These are phyloP conservation scores for Lepus oiostolus DNA, from an alignment of 2,797 vertebrate genomes.

Conservation along the genomic window DNA sequence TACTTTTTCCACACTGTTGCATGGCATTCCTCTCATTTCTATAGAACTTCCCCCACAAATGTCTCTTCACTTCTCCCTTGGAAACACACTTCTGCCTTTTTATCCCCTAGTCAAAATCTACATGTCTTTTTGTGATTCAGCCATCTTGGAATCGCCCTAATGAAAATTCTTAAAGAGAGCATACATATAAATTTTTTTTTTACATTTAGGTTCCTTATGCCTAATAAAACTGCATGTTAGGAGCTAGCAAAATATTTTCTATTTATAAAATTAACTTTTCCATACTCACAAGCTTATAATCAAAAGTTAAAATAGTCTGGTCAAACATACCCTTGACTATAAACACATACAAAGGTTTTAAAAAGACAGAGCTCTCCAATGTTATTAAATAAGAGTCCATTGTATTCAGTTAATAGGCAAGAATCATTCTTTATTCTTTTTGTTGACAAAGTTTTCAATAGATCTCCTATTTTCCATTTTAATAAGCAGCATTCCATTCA, in stretches of 20 bases:
- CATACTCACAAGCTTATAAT: neutral
- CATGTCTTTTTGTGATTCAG: no score
- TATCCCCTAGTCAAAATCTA: no score
- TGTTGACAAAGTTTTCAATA: conserved; percentile 69
- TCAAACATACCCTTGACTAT: neutral
- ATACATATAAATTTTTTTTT: neutral
- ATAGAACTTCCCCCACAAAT: no score
- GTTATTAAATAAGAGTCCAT: conserved; percentile 62
- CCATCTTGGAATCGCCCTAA: no score
- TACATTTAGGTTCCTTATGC: neutral
- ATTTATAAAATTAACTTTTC: conserved; percentile 43
- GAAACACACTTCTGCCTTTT: no score
- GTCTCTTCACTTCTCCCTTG: no score
- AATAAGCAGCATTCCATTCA: conserved; percentile 75
- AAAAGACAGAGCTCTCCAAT: conserved; percentile 28
- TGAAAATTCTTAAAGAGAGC: neutral
- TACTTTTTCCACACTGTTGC: no score
- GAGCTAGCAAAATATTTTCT: neutral
- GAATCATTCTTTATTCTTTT: conserved; percentile 73
- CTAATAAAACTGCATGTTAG: neutral
- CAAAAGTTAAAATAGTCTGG: conserved; percentile 59
- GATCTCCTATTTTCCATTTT: conserved; percentile 72
- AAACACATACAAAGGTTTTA: conserved; percentile 44
- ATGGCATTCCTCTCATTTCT: no score
- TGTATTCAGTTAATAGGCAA: conserved; percentile 28